Evolutionary conservation across 2,888 invertebrate genomes (phyloP).

Genomic region (Nebria brevicollis): DNA sequence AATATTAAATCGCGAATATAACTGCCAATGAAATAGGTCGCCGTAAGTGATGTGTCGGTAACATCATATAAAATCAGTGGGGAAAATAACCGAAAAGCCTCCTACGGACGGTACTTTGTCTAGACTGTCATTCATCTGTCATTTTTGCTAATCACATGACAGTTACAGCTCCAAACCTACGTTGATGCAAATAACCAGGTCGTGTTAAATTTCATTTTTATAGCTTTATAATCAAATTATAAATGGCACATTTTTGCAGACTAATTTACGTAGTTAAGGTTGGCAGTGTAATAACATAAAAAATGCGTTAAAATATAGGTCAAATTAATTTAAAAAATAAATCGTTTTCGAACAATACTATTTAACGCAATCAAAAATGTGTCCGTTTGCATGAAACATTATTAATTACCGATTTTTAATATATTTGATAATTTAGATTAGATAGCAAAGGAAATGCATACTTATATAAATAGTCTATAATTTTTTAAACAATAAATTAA

Average conservation of each 20-base stretch:
- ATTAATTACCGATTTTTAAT: too few species aligned
- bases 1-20: not conserved
- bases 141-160: not conserved
- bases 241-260: not conserved
- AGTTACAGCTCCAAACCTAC: not conserved
- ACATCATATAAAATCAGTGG: conserved; percentile 1
- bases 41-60: not conserved
- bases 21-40: not conserved
- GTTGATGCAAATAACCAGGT: not conserved
- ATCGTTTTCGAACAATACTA: too few species aligned
- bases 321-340: not conserved
- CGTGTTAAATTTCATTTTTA: not conserved
- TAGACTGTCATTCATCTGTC: not conserved
- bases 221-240: not conserved
- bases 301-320: not conserved
- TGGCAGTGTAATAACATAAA: not conserved
- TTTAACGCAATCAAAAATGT: too few species aligned
- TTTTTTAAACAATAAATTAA: too few species aligned
- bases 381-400: too few species aligned
- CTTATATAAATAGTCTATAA: too few species aligned
- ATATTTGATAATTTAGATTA: too few species aligned
- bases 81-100: not conserved
- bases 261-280: not conserved
- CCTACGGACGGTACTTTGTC: not conserved
- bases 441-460: too few species aligned